Base-by-base conservation (phyloP, 2,113 vertebrate species). In the Sterna hirundo region DNA sequence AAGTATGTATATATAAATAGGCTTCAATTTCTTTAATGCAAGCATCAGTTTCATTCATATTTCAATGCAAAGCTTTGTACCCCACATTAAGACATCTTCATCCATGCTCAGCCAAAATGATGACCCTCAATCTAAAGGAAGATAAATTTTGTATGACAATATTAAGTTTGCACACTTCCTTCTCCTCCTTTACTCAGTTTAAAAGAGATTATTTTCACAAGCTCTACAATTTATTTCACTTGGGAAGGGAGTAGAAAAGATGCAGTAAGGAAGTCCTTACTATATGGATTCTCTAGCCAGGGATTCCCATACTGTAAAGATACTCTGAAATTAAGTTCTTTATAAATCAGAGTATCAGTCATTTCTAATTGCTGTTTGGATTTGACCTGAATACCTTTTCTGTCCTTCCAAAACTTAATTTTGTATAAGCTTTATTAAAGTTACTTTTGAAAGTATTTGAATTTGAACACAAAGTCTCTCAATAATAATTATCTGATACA, bases 401-500 rank as follows among this genome's bases (percentile, higher is more conserved):
- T 66, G 62, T 74, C 42, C 72, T 84, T 84, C 61, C 40, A 75
- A 14, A 15, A 62, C 42, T 81, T 91, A 44, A 88, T 36, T 49
- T 64, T n/a, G 5, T 30, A 18, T 66, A 86, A 95, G 49, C 36
- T 93, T 93, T 84, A 81, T 20, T 89, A 70, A 86, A 94, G 46
- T 70, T 27, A 70, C 11, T 91, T 94, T 62, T 78, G 16, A 47
- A 93, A 83, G 27, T 29, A 58, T 76, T 86, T 90, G 78, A 75
- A 74, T 74, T 70, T 77, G 30, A 93, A 69, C 76, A 81, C 18
- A 61, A 81, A 89, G 27, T 86, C 69, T 88, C 81, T 88, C 86
- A 84, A 57, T 71, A 93, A 86, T 47, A 36, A 85, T 92, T 85
- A 86, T 81, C 83, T 86, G 83, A 86, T 86, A 86, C 34, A 91